Conservation (phyloP, 37 sponge, comb jelly and placozoan species). For the Agelas oroides region DNA sequence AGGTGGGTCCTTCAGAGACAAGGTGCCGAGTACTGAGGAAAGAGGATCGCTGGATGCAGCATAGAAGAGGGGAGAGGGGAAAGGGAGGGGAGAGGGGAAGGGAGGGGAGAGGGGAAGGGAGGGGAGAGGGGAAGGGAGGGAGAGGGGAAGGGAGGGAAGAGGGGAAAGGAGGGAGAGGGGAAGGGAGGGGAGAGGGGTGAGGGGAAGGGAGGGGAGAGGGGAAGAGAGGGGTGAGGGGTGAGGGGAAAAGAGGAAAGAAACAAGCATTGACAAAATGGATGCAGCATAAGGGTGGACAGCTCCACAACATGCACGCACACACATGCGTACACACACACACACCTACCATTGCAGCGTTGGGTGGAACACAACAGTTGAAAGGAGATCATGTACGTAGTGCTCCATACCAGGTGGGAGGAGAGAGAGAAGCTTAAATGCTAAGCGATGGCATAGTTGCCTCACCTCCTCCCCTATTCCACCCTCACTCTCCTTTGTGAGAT, state of each 20-base stretch:
- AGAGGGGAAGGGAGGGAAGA: background rate
- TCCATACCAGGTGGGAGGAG: conserved; percentile 64
- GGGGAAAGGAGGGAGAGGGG: no score
- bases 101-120: background rate
- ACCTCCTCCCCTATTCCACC: background rate
- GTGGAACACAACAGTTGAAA: conserved; percentile 35
- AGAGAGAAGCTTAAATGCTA: conserved; percentile 39
- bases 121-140: background rate
- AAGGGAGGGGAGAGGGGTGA: no score
- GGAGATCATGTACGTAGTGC: conserved; percentile 8
- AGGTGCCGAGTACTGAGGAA: conserved; percentile 2
- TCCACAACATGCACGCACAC: no score
- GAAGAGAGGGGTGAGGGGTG: no score
- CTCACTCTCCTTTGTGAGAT: background rate
- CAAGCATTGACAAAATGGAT: no score
- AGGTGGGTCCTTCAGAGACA: conserved; percentile 36
- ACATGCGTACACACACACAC: no score
- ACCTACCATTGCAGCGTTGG: conserved; percentile 28
- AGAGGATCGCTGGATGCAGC: background rate
- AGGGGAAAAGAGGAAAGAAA: background rate
- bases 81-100: background rate
- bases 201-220: background rate
- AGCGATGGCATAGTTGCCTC: conserved; percentile 16
- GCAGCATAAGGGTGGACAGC: no score
- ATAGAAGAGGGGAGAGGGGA: background rate